Evolutionary conservation across 2,797 vertebrate species (phyloP), one percentile per base, ranked within the genome.

Genomic region (Gymnothorax reevesii): DNA sequence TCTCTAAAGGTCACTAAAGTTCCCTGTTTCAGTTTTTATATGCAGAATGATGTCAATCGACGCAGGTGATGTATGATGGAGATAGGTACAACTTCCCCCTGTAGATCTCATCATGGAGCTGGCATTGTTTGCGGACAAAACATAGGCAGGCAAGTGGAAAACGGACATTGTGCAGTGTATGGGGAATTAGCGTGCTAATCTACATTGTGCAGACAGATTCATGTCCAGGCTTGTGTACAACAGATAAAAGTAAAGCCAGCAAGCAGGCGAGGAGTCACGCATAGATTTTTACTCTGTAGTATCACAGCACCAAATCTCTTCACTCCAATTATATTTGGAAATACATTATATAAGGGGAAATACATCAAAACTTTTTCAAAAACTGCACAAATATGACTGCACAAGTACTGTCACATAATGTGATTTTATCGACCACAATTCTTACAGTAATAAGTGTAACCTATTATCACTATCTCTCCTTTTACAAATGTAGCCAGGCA

Each of bases 211-310:
- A 80, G 77, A 55, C 52, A 22, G 77, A 42, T 9, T 52, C 77
- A 80, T 20, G 52, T 80, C 17, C 25, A 5, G 20, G 49, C 49
- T 15, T 52, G 49, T 49, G 17, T n/a, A 80, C 8, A 12, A 55
- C 49, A 54, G 77, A 80, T 80, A 80, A 80, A 77, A 80, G n/a
- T n/a, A 54, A 80, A 80, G 52, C 52, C 54, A 80, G n/a, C 42
- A 80, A 55, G 49, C 20, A 17, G 9, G 13, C 9, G 49, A 80
- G 77, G 77, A 80, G 15, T 80, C 49, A 54, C 22, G 42, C 75
- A 79, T 52, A 7, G 42, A 49, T 79, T 52, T 33, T 49, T 79
- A 49, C 33, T 20, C 77, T 55, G 22, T n/a, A 55, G 17, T 77
- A 49, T 54, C 75, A 80, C 1, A 2, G 20, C 7, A 55, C n/a